Conservation (phyloP, 2,113 vertebrate species). For the Halcyon malimbica region DNA sequence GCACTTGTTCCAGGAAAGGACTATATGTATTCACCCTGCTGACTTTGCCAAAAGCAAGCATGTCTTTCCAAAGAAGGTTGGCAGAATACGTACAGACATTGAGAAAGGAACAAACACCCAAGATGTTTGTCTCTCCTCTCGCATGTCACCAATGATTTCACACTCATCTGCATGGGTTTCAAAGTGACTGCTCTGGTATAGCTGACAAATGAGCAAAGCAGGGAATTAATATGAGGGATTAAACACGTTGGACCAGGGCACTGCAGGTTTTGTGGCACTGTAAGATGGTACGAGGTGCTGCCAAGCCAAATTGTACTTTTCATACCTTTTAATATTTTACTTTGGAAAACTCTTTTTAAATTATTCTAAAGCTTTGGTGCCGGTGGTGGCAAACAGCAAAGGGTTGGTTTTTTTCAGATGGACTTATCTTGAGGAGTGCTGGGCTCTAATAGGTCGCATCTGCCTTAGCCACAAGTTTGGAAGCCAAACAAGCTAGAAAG, state of each 20-base stretch:
- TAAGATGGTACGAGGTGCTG: background rate
- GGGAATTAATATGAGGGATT: background rate
- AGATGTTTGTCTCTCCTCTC: background rate
- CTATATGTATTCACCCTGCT: accelerated
- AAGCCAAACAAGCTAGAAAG: background rate
- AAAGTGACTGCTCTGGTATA: background rate
- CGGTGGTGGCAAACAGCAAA: background rate
- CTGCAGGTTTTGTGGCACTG: background rate
- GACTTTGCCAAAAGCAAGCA: background rate
- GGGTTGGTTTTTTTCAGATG: background rate
- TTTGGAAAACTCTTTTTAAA: background rate
- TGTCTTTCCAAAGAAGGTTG: background rate
- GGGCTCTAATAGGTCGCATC: background rate
- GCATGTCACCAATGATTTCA: background rate
- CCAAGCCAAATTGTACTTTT: background rate
- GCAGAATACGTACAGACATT: background rate
- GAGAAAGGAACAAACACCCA: background rate
- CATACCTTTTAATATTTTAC: background rate
- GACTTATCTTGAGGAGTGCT: background rate
- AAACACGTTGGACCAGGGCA: background rate
- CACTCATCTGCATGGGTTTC: background rate
- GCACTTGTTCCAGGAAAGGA: background rate
- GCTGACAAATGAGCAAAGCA: background rate
- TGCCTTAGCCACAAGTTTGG: background rate
- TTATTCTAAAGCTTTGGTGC: background rate